Percentiles rank a stretch among this genome's conserved stretches.
Conservation (phyloP, 2,888 invertebrate genomes). For the Euclidia mi region DNA sequence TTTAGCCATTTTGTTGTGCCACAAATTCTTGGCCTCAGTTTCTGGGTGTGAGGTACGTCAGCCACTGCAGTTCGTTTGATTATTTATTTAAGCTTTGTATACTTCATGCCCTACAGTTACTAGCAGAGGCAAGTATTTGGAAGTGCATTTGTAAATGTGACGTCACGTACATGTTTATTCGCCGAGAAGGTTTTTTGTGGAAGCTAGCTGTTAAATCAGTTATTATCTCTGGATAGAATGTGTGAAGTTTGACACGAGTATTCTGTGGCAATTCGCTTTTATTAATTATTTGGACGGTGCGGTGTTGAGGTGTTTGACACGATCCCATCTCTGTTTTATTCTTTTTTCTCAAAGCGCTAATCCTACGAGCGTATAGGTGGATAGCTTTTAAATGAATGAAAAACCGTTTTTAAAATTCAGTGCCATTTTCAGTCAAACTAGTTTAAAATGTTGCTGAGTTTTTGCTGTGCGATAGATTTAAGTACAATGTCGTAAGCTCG, state of each 20-base stretch:
- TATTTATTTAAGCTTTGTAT: constrained; percentile 55
- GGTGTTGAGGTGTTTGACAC: no score
- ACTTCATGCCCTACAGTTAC: constrained; percentile 45
- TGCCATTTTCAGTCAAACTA: no score
- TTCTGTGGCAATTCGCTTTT: neutral
- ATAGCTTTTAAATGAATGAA: no score
- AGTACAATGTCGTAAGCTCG: no score
- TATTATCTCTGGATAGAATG: neutral
- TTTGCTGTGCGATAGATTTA: no score
- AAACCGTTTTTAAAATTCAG: no score
- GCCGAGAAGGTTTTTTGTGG: constrained; percentile 1
- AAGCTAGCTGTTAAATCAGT: constrained; percentile 4
- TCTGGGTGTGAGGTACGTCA: constrained; percentile 46
- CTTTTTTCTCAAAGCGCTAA: no score
- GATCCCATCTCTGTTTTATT: no score
- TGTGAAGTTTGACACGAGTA: no score
- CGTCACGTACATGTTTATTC: constrained; percentile 41
- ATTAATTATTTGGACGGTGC: neutral
- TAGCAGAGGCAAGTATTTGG: constrained; percentile 42
- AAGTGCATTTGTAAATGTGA: constrained; percentile 30
- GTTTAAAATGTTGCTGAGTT: no score
- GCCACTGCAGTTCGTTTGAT: constrained; percentile 51
- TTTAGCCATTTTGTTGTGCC: constrained; percentile 52
- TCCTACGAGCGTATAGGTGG: no score
- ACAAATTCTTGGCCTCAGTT: constrained; percentile 69